Conservation (phyloP, 2,888 invertebrate species). For the Limnephilus marmoratus region DNA sequence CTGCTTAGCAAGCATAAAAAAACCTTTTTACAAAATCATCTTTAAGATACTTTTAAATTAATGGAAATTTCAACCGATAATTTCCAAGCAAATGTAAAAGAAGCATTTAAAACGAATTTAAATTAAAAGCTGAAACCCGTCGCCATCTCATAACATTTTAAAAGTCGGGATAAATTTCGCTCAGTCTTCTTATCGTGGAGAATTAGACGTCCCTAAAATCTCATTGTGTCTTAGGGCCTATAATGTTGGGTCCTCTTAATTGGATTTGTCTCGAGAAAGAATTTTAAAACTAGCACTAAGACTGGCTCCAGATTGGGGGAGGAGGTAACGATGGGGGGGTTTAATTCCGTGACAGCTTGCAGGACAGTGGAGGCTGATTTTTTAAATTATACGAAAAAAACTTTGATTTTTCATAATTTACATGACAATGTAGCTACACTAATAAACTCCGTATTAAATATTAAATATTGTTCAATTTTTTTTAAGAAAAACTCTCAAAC, state of each 20-base stretch:
- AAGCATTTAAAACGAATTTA: neutral
- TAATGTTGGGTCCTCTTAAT: slow-evolving; percentile 22
- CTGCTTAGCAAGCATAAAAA: neutral
- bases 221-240: neutral
- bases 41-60: neutral
- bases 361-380: neutral
- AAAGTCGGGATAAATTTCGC: neutral
- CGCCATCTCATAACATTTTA: neutral
- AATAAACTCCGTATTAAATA: no score
- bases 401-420: no score
- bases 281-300: slow-evolving; percentile 30
- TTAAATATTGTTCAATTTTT: no score
- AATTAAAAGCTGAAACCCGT: neutral
- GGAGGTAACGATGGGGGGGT: neutral
- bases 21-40: neutral
- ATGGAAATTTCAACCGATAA: neutral
- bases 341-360: slow-evolving; percentile 14
- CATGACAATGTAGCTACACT: no score
- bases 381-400: neutral
- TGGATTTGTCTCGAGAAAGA: slow-evolving; percentile 36
- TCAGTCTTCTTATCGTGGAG: neutral
- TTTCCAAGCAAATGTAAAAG: neutral
- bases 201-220: slow-evolving; percentile 26
- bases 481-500: no score
- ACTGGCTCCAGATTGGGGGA: neutral